Base-by-base conservation (phyloP, 53 echinoderm and acorn worm genomes). In the Temnopleurus reevesii region DNA sequence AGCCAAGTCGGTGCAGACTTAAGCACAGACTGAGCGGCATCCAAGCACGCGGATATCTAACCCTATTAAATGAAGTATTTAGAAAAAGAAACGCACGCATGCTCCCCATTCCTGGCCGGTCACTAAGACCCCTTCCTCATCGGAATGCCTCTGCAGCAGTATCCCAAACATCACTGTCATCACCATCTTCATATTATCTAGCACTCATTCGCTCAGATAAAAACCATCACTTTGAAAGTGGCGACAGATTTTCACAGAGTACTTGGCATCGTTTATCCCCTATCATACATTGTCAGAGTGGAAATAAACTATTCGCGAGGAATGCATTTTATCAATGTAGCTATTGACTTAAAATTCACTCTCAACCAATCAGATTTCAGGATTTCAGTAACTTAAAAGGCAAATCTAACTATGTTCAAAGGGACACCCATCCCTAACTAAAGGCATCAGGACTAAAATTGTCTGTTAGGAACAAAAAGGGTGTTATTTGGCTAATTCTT, bases 41-140 rank as follows among this genome's bases (percentile, higher is more conserved):
- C 71, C 71, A 71, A 38, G 71, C 41, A 41, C 71, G 41, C 41
- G 71, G 71, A 23, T 71, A 71, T 71, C 71, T 71, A 71, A 19
- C 71, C 41, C 71, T 58, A 71, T 71, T 71, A 71, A 38, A 71
- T 71, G 36, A 71, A 71, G 5, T n/a, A 71, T 71, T 71, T 71
- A 71, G 71, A 71, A 38, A n/a, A 71, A 71, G 71, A 51, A 51
- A 80, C 12, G 51, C 61, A 60, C 61, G 86, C 86, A 60, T 85
- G 86, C 86, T 85, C 86, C 86, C 60, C 86, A 85, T 85, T 85
- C 86, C 61, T 36, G 45, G 24, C 46, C 26, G 58, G 86, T 85
- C 59, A 85, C n/a, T 12, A 45, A 26, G 12, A 19, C 86, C 60
- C 43, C 45, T 85, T 30, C 2, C 60, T 27, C 44, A 44, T 60